Evolutionary conservation across 1,140 invertebrate species (phyloP), one percentile per base, ranked within the genome.

Genomic region (Ruditapes philippinarum): DNA sequence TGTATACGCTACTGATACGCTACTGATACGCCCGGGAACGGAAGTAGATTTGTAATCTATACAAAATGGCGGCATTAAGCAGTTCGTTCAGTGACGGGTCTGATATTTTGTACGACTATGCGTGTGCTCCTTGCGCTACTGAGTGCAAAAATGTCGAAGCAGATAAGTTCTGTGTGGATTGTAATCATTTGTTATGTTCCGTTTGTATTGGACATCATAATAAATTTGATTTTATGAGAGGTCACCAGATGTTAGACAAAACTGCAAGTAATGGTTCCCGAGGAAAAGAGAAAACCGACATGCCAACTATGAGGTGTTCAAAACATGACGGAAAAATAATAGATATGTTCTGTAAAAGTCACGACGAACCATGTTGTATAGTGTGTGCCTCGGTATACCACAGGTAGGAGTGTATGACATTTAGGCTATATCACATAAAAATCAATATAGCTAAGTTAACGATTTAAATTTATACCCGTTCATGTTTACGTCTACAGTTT

Each of bases 151-250:
- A 76, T 49, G 25, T 49, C 0, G 11, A 40, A 25, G 73, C 73
- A 17, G 45, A 5, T 33, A 76, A 76, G 12, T 76, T 49, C 73
- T 76, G 73, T 33, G 73, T 76, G 4, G 73, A 76, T n/a, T 76
- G 73, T 31, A 51, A 51, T 1, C 4, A 76, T 14, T 51, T 76
- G 25, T 49, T 76, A 42, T 76, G 73, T 49, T n/a, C 40, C 5
- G 49, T n/a, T 4, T 76, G 73, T 31, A 40, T 76, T 3, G 45
- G 19, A 19, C 73, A 76, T 22, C 73, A 76, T n/a, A 76, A 76
- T 31, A 76, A 76, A 28, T 76, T 76, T 25, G 42, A 76, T 49
- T 49, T 76, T 49, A 45, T 76, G 73, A 76, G 49, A 45, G 40
- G 42, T 49, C 73, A 76, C 25, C 73, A 76, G n/a, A 45, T 76